These are phyloP conservation scores for Bambusicola thoracicus DNA, from an alignment of 2,113 vertebrate species.

Conservation along the genomic window DNA sequence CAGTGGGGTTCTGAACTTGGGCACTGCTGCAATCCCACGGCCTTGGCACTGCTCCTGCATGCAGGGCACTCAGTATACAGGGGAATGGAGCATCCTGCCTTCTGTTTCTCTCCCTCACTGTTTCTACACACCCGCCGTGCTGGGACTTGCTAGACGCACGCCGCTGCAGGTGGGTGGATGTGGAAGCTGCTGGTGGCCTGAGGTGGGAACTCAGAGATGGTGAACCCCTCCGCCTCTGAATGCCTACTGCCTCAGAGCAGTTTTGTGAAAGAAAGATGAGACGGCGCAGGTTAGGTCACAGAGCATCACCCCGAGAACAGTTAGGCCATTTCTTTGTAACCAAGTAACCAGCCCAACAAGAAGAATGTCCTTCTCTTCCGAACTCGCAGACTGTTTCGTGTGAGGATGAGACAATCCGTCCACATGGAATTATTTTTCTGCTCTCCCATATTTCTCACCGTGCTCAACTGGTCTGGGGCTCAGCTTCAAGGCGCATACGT, in stretches of 20 bases:
- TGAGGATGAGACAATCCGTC: not conserved
- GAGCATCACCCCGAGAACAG: not conserved
- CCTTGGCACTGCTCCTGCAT: rapidly evolving
- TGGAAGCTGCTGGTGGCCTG: not conserved
- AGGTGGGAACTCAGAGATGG: rapidly evolving
- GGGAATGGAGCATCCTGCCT: not conserved
- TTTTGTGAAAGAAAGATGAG: not conserved
- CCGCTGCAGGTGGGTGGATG: not conserved
- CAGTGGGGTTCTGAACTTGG: not conserved
- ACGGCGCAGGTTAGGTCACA: not conserved
- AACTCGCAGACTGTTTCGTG: not conserved
- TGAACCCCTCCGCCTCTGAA: not conserved
- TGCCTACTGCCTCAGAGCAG: not conserved
- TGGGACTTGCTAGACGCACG: rapidly evolving
- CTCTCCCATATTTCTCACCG: not conserved
- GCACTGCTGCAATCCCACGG: not conserved
- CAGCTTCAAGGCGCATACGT: rapidly evolving
- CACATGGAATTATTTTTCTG: not conserved
- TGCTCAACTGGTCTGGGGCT: not conserved
- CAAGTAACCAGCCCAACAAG: not conserved
- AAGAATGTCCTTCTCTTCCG: not conserved
- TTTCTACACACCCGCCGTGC: not conserved
- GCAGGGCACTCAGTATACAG: not conserved
- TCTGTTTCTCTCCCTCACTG: not conserved
- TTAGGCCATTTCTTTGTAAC: not conserved